A percentile compares a stretch with the other conserved stretches of the same genome.
These are phyloP conservation scores for Cyanoderma ruficeps DNA, from an alignment of 2,113 vertebrate species.

Conservation along the genomic window DNA sequence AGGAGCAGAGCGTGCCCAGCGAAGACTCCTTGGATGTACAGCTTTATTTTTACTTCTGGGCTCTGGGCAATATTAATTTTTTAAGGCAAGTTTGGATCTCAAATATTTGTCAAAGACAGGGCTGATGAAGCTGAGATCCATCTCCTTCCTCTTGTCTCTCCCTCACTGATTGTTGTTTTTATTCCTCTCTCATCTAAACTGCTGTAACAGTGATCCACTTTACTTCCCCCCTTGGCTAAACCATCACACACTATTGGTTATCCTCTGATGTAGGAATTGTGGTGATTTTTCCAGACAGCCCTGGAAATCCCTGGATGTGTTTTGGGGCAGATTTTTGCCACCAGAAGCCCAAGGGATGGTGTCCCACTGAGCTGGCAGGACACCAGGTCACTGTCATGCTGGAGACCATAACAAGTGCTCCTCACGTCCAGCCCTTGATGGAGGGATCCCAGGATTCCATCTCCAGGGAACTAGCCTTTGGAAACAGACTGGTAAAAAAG, in stretches of 20 bases:
- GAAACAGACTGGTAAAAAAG: neutral
- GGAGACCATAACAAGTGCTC: neutral
- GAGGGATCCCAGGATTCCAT: neutral
- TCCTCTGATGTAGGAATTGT: neutral
- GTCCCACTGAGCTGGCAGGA: neutral
- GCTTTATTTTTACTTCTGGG: neutral
- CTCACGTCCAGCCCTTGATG: neutral
- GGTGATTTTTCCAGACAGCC: neutral
- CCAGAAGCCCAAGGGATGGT: neutral
- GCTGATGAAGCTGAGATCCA: neutral
- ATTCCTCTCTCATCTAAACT: neutral
- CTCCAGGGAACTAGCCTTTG: neutral
- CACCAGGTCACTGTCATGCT: neutral
- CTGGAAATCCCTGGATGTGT: neutral
- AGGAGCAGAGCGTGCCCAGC: fast-evolving
- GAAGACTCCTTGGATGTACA: neutral
- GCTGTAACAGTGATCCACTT: neutral
- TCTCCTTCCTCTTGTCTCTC: neutral
- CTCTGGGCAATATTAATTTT: constrained; percentile 15
- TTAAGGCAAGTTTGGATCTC: constrained; percentile 11
- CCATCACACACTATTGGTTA: neutral
- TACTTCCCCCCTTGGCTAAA: neutral
- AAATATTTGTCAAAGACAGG: neutral
- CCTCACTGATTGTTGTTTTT: neutral
- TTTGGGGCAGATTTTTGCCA: neutral